Evolutionary conservation across 2,797 vertebrate species (phyloP), one percentile per base, ranked within the genome.

Genomic region (Cetoscarus ocellatus): DNA sequence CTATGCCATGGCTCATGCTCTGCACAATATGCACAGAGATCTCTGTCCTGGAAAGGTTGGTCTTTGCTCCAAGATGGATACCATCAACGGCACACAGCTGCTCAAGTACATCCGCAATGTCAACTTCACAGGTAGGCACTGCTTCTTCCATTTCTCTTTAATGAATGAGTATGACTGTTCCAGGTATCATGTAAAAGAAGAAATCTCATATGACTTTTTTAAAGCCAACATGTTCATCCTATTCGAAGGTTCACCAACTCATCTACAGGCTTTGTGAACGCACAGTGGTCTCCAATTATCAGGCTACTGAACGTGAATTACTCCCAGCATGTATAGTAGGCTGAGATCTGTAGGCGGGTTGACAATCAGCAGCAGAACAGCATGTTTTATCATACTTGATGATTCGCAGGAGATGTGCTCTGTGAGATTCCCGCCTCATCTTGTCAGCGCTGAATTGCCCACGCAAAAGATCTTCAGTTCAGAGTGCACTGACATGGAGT

Each of bases 1-100:
- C 51, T 98, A 98, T 0, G 93, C 97, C 86, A 98, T 97, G 96
- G 97, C 96, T n/a, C 96, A 98, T 0, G 97, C 97, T 0, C 94
- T 98, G 64, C 97, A 98, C 34, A 95, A 95, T 87, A 98, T 98
- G 96, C 97, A 98, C 91, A 96, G 94, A 64, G 94, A 96, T 63
- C 93, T 98, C 71, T 98, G 97, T 65, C 96, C 95, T 0, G 97
- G 96, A 54, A 96, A 95, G 18, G 93, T 98, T 13, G 96, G 97
- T 35, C 94, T 98, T 73, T 98, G 97, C 86, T 50, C 96, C 39
- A 92, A 80, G 78, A 98, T 98, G 97, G 96, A 98, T 3, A 93
- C 95, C 0, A 95, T 98, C 70, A 97, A 98, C 0, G 97, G 97
- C 1, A 93, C 94, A 35, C 90, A 96, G 88, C 95, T 98, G 87